Conservation (phyloP, 2,113 vertebrate species). For the Acanthochromis polyacanthus region DNA sequence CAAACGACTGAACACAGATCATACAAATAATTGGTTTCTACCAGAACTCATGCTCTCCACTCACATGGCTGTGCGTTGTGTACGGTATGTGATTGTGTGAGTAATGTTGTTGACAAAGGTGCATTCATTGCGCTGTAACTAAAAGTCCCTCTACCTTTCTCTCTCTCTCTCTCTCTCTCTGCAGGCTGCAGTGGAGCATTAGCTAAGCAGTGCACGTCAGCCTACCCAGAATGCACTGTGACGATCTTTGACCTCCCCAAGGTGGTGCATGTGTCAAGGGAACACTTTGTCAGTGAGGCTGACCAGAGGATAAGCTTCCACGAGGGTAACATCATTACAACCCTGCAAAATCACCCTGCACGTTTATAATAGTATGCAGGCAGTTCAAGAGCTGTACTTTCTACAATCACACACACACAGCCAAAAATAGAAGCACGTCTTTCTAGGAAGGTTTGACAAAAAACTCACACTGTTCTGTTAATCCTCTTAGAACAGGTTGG, state of each 20-base stretch:
- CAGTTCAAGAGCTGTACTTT: background rate
- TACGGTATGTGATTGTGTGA: constrained; percentile 3
- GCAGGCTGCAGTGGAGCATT: constrained; percentile 91
- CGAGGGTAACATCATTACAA: constrained; percentile 81
- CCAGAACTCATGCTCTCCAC: constrained; percentile 45
- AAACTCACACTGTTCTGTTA: background rate
- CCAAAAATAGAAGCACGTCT: background rate
- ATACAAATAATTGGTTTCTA: constrained; percentile 44
- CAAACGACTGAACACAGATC: constrained; percentile 53
- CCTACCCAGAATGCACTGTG: constrained; percentile 86
- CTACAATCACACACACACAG: constrained; percentile 1
- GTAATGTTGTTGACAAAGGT: constrained; percentile 49
- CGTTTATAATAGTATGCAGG: constrained; percentile 5
- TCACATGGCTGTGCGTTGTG: constrained; percentile 5
- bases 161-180: constrained; percentile 39
- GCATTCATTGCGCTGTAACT: constrained; percentile 51
- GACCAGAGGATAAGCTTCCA: constrained; percentile 81
- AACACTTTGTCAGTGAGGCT: constrained; percentile 79
- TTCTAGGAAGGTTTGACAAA: background rate
- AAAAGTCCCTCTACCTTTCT: constrained; percentile 26
- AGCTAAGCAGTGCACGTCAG: constrained; percentile 84
- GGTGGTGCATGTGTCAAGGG: constrained; percentile 82
- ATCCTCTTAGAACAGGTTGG: too few species aligned
- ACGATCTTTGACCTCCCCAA: constrained; percentile 90
- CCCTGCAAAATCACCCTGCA: constrained; percentile 16